Base-by-base conservation (phyloP, 2,113 vertebrate genomes). In the Pristiophorus japonicus region DNA sequence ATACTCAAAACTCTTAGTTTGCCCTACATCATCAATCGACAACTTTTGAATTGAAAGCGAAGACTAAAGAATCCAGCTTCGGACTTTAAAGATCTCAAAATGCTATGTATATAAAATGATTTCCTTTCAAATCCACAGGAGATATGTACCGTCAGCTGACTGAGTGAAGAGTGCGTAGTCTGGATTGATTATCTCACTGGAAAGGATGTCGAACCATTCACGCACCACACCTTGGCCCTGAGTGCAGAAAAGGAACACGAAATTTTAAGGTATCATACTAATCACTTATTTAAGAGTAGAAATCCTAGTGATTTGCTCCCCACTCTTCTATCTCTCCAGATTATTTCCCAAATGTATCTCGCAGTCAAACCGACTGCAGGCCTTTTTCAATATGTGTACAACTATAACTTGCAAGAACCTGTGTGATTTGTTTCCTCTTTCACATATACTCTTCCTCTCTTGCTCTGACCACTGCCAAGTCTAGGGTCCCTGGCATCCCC, bases 171-270 rank as follows among this genome's bases (percentile, higher is more conserved):
- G 97, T 27, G 98, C 99, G 27, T 99, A 99, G 97, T 99, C 99
- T 59, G 99, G 99, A 96, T 99, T 99, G 97, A 99, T 98, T 96
- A 99, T 99, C 97, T 99, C 99, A 98, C 98, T 99, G 96, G 99
- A 99, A 30, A 99, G 97, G 96, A 99, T 98, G 97, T 99, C 99
- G 97, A 99, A 99, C 99, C 99, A 99, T 95, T 99, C 99, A 96
- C 99, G 98, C 70, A 99, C 99, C 96, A 99, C 99, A 95, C 99
- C 99, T 97, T 99, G 99, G 96, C 99, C 99, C 99, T 99, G 96
- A 16, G 42, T 78, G n/a, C 7, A 95, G 85, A 85, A 90, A 95
- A n/a, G 85, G 11, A 73, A 38, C 3, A 45, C 20, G 85, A 8
- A 42, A 75, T 7, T 75, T 14, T 65, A 92, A 70, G 42, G 3